Conservation (phyloP, 2,888 invertebrate species). For the Thelaira solivaga region DNA sequence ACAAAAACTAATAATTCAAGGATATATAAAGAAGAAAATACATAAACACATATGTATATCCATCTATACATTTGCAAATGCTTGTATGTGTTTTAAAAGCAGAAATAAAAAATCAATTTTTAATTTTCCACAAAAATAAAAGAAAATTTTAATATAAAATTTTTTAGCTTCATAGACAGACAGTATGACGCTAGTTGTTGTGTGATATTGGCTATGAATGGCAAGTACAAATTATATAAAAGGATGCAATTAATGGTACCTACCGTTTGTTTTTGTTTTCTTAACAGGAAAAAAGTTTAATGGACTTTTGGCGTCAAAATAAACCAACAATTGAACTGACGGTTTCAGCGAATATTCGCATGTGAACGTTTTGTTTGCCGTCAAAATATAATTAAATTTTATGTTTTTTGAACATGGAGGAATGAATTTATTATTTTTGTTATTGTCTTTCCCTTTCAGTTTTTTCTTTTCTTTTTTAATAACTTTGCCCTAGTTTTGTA, state of each 20-base stretch:
- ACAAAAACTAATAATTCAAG: slow-evolving; percentile 27
- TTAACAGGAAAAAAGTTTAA: slow-evolving; percentile 45
- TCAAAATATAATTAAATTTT: slow-evolving; percentile 51
- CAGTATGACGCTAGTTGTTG: slow-evolving; percentile 37
- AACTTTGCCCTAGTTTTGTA: slow-evolving; percentile 45
- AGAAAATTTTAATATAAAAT: slow-evolving; percentile 1
- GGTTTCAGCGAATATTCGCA: background rate
- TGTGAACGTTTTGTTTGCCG: slow-evolving; percentile 3
- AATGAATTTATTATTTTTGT: too few relatives aligned
- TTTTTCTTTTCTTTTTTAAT: background rate
- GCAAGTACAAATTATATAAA: slow-evolving; percentile 4
- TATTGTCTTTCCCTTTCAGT: background rate
- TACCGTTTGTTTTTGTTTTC: slow-evolving; percentile 13
- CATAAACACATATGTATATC: background rate
- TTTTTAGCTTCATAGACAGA: slow-evolving; percentile 20
- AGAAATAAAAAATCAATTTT: slow-evolving; percentile 3
- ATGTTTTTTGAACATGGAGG: slow-evolving; percentile 24
- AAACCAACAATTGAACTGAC: slow-evolving; percentile 9
- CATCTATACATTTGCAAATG: background rate
- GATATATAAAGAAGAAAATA: slow-evolving; percentile 23
- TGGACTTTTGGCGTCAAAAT: slow-evolving; percentile 56
- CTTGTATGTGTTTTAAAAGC: background rate
- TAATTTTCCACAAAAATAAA: background rate
- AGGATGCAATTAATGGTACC: slow-evolving; percentile 17
- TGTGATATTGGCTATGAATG: background rate